Evolutionary conservation across 2,888 invertebrate species (phyloP).

Genomic region (Gnatocerus cornutus): DNA sequence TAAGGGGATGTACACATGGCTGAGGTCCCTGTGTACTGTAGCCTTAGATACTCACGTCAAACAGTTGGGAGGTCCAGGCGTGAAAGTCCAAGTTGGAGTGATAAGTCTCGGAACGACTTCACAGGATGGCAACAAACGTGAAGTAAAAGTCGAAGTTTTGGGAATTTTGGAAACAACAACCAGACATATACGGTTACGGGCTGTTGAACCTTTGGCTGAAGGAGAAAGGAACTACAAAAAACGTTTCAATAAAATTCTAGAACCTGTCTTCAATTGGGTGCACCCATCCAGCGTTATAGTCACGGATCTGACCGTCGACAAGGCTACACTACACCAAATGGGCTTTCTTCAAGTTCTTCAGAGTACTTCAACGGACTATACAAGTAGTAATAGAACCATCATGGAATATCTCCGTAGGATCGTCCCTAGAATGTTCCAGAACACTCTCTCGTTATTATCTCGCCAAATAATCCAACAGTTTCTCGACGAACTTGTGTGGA

Average conservation of each 20-base stretch:
- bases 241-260: slow-evolving; percentile 86
- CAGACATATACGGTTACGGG: slow-evolving; percentile 83
- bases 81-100: slow-evolving; percentile 85
- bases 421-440: slow-evolving; percentile 93
- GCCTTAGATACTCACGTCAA: slow-evolving; percentile 85
- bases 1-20: slow-evolving; percentile 80
- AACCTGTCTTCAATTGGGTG: slow-evolving; percentile 86
- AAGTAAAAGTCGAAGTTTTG: slow-evolving; percentile 91
- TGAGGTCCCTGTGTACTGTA: slow-evolving; percentile 85
- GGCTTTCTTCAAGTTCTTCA: slow-evolving; percentile 87
- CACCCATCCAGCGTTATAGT: slow-evolving; percentile 84
- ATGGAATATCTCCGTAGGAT: slow-evolving; percentile 92
- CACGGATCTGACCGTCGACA: slow-evolving; percentile 90
- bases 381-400: slow-evolving; percentile 72
- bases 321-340: slow-evolving; percentile 83
- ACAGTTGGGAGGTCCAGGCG: slow-evolving; percentile 81
- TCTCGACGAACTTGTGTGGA: slow-evolving; percentile 90
- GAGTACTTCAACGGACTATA: slow-evolving; percentile 71
- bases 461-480: slow-evolving; percentile 93
- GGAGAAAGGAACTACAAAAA: slow-evolving; percentile 86
- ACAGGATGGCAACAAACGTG: slow-evolving; percentile 77
- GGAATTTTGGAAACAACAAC: slow-evolving; percentile 86
- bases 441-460: slow-evolving; percentile 86
- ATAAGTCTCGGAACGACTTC: slow-evolving; percentile 91
- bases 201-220: slow-evolving; percentile 87